Evolutionary conservation across 2,113 vertebrate genomes (phyloP), one percentile per base, ranked within the genome.

Genomic region (Atherinomorus stipes): DNA sequence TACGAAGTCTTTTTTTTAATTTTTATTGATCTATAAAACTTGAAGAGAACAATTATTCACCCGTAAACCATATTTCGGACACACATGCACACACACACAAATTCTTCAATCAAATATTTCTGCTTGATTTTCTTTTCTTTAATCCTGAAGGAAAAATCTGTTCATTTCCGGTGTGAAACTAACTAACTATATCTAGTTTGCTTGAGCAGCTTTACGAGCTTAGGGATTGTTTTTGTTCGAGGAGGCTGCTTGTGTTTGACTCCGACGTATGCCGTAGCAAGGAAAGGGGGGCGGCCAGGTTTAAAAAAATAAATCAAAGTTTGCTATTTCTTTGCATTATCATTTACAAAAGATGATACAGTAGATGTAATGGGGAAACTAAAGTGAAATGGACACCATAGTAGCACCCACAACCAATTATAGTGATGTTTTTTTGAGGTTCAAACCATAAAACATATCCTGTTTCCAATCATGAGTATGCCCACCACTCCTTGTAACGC

Each of bases 151-250:
- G 40, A 9, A 12, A 0, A 22, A 10, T n/a, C 1, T 1, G 2
- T 4, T 0, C 0, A 58, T 25, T 72, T 89, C 85, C 78, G 2
- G 23, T 22, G 0, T 0, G 2, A 5, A 1, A 2, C 13, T 1
- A 1, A 3, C 21, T n/a, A 4, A 75, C 19, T 77, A 1, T 3
- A 0, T 18, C 2, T 0, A 68, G 9, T 66, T 80, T 84, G 68
- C 66, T 0, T 12, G 34, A 76, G 22, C 16, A n/a, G 66, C 64
- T 85, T 74, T 57, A 63, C 34, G 74, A 89, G 67, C 51, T 85
- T 58, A 37, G 64, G 90, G 85, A 93, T 95, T 95, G 93, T 95
- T 95, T 95, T 96, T 93, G 93, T 93, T 94, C 92, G 90, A 45
- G 63, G 63, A n/a, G 70, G 61, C 2, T 38, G 77, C 40, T 85